Evolutionary conservation across 2,888 invertebrate genomes (phyloP).

Genomic region (Phania funesta): DNA sequence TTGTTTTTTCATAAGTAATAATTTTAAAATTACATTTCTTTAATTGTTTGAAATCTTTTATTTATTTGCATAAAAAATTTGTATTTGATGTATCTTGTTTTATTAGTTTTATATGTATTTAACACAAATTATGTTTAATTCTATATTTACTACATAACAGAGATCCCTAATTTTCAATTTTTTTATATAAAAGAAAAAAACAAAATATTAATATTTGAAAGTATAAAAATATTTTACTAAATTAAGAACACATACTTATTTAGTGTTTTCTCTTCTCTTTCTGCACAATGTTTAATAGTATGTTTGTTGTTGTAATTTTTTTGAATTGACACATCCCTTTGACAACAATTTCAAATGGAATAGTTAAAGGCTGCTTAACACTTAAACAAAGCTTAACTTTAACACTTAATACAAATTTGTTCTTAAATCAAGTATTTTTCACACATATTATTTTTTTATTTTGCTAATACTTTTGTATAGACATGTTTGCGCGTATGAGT

Average conservation of each 20-base stretch:
- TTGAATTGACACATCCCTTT: not conserved
- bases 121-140: conserved; percentile 44
- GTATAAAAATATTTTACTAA: conserved; percentile 67
- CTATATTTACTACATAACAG: conserved; percentile 34
- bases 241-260: conserved; percentile 76
- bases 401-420: not conserved
- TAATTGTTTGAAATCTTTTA: conserved; percentile 1
- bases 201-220: conserved; percentile 27
- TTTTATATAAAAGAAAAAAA: conserved; percentile 11
- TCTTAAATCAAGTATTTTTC: not conserved
- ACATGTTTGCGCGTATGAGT: not conserved
- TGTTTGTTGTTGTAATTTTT: conserved; percentile 27
- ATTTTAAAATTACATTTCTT: too few species aligned
- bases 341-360: too few species aligned
- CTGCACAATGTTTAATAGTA: conserved; percentile 47
- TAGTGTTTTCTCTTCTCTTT: too few species aligned
- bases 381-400: not conserved
- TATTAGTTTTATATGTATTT: conserved; percentile 14
- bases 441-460: not conserved
- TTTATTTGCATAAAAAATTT: conserved; percentile 9
- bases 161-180: conserved; percentile 43
- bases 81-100: not conserved
- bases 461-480: conserved; percentile 10
- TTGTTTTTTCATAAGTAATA: too few species aligned
- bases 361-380: not conserved